Percentiles rank a stretch among this genome's conserved stretches.
phyloP scores from a whole-genome alignment of 2,888 invertebrate species.

The Rutpela maculata region DNA sequence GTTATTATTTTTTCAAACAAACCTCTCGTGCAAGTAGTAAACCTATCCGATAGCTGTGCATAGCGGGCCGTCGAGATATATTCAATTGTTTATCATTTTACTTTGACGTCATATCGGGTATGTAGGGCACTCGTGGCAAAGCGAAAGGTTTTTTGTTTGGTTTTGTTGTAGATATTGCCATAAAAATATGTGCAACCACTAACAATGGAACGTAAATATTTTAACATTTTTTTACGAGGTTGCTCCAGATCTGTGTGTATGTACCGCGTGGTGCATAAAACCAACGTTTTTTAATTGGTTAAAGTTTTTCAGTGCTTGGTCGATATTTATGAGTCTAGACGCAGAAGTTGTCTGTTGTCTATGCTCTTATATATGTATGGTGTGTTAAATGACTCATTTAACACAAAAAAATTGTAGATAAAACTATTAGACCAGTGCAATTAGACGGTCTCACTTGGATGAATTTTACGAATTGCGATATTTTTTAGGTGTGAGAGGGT shows the following conservation, averaged over 20 bases:
- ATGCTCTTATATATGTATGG: no score
- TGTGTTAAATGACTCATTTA: no score
- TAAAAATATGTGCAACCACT: neutral
- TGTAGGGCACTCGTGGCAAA: neutral
- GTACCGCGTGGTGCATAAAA: no score
- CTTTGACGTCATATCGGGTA: conserved; percentile 20
- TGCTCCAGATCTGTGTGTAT: neutral
- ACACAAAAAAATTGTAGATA: no score
- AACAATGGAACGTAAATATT: conserved; percentile 1
- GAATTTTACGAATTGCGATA: no score
- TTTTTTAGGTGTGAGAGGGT: no score
- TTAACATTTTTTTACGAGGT: neutral
- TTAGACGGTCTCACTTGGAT: no score
- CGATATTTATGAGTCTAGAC: no score
- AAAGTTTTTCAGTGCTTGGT: no score
- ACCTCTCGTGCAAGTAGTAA: conserved; percentile 23
- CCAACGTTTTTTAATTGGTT: no score
- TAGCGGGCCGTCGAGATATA: neutral
- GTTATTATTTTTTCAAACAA: conserved; percentile 27
- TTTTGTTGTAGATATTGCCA: neutral
- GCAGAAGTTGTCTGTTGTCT: no score
- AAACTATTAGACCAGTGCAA: no score
- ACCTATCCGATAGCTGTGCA: conserved; percentile 7
- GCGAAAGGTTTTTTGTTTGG: neutral
- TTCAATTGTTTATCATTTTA: conserved; percentile 24